Evolutionary conservation across 2,888 invertebrate genomes (phyloP).

Genomic region (Protula sp.): DNA sequence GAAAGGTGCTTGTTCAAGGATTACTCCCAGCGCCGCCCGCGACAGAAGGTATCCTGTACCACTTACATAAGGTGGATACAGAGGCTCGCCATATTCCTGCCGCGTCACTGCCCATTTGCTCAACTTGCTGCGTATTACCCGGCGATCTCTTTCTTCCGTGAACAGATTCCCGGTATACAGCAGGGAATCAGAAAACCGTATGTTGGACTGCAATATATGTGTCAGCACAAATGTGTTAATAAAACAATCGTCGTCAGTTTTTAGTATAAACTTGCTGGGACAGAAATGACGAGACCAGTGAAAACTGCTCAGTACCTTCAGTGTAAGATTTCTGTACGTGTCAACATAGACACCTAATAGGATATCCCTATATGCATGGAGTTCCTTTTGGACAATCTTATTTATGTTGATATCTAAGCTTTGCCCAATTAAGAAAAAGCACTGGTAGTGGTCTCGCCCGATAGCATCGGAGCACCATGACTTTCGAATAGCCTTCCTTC

Average conservation of each 20-base stretch:
- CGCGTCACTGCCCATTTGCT: neutral
- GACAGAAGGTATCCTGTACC: neutral
- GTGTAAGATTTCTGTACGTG: neutral
- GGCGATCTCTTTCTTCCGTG: neutral
- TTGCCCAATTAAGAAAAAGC: neutral
- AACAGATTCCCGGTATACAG: neutral
- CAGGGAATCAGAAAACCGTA: neutral
- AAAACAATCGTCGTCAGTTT: neutral
- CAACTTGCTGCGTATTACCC: neutral
- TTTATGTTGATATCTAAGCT: neutral
- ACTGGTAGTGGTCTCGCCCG: neutral
- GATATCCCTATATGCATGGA: neutral
- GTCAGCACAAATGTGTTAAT: neutral
- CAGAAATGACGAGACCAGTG: neutral
- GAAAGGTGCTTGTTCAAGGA: neutral
- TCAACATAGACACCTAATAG: neutral
- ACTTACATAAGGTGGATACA: neutral
- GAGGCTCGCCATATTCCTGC: neutral
- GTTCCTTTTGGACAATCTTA: neutral
- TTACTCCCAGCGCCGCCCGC: neutral
- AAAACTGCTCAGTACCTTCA: neutral
- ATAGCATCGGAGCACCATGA: neutral
- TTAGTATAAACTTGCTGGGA: neutral
- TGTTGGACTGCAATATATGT: neutral
- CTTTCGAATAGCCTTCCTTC: neutral